phyloP scores from a whole-genome alignment of 2,113 vertebrate genomes.

The Rhinogobius similis region DNA sequence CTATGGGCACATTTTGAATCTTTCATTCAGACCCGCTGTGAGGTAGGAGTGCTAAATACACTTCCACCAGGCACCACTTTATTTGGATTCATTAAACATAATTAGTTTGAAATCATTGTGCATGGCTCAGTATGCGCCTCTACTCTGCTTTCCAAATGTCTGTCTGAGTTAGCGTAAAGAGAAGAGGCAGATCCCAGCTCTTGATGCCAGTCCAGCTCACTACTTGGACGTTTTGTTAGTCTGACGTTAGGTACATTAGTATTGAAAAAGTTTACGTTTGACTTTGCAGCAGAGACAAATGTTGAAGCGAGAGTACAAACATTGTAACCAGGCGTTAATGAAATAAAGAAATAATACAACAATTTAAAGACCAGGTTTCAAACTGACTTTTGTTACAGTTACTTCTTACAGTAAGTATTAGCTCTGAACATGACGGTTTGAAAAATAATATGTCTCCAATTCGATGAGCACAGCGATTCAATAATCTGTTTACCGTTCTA shows the following conservation, averaged over 20 bases:
- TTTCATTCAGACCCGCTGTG: not conserved
- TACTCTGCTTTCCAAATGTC: constrained; percentile 16
- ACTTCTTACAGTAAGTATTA: not conserved
- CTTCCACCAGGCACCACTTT: constrained; percentile 40
- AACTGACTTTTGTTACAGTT: not conserved
- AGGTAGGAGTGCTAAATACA: constrained; percentile 4
- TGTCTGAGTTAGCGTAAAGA: constrained; percentile 37
- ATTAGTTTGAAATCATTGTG: constrained; percentile 74
- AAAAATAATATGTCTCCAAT: not conserved
- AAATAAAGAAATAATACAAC: not conserved
- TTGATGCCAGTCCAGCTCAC: constrained; percentile 21
- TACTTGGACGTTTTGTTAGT: constrained; percentile 1
- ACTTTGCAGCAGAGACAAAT: constrained; percentile 6
- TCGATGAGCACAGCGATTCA: not conserved
- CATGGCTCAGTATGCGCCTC: constrained; percentile 44
- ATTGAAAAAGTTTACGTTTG: not conserved
- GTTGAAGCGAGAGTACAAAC: not conserved
- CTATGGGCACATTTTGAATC: constrained; percentile 52
- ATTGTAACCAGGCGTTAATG: not conserved
- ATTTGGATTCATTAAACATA: constrained; percentile 76
- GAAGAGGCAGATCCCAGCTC: constrained; percentile 17
- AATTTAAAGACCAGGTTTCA: not conserved
- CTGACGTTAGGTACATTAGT: constrained; percentile 9
- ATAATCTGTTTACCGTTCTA: not conserved
- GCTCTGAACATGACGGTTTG: not conserved